phyloP scores from a whole-genome alignment of 2,888 invertebrate species.

The Odontocerum albicorne region DNA sequence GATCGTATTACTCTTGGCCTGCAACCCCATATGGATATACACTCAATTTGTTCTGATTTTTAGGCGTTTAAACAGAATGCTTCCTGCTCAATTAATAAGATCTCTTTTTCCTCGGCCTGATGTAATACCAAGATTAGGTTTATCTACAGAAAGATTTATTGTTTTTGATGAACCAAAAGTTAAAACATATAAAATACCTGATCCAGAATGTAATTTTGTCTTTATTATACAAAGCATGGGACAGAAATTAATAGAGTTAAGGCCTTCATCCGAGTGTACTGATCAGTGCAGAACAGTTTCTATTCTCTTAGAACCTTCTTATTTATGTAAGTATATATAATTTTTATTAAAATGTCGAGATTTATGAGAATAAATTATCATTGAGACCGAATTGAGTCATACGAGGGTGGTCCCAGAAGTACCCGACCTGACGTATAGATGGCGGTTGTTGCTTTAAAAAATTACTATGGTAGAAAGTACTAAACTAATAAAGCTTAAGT shows the following conservation, averaged over 20 bases:
- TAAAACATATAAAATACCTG: constrained; percentile 68
- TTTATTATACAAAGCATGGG: constrained; percentile 75
- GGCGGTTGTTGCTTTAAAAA: no score
- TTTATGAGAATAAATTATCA: no score
- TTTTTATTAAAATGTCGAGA: constrained; percentile 10
- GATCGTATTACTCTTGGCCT: no score
- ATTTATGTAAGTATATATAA: constrained; percentile 69
- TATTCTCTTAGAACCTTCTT: constrained; percentile 68
- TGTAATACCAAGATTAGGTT: constrained; percentile 71
- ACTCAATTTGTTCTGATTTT: constrained; percentile 1
- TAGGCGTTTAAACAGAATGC: constrained; percentile 82
- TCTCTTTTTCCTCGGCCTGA: constrained; percentile 71
- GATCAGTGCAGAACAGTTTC: constrained; percentile 71
- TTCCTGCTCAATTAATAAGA: constrained; percentile 69
- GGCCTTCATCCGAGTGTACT: constrained; percentile 77
- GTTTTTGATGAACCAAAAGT: constrained; percentile 74
- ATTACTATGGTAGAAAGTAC: no score
- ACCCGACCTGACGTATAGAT: no score
- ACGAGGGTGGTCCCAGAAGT: no score
- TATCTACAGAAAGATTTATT: constrained; percentile 75
- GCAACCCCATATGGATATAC: no score
- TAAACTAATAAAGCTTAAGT: no score
- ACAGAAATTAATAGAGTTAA: constrained; percentile 68
- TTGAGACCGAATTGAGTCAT: no score
- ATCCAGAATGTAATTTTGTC: constrained; percentile 81